phyloP scores from a whole-genome alignment of 2,113 vertebrate species.

The Hystrix cristata region DNA sequence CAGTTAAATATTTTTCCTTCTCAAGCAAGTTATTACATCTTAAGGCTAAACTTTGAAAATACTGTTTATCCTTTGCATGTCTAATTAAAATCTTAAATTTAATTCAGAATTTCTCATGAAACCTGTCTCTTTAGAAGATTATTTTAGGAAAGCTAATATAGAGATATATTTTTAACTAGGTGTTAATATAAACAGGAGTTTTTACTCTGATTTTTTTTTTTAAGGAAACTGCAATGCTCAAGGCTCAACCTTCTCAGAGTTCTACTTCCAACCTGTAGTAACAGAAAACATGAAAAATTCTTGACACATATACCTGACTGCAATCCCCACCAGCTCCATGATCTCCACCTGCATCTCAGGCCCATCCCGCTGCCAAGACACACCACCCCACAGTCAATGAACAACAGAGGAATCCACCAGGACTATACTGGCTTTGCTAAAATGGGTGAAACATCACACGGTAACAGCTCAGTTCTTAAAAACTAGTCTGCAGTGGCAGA shows the following conservation, averaged over 20 bases:
- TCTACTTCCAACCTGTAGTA: constrained; percentile 78
- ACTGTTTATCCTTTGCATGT: constrained; percentile 66
- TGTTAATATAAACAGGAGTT: constrained; percentile 69
- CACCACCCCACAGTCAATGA: not conserved
- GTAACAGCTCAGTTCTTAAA: not conserved
- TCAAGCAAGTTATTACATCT: constrained; percentile 70
- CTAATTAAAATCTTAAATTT: constrained; percentile 78
- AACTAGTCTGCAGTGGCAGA: not conserved
- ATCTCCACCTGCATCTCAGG: constrained; percentile 78
- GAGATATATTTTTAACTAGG: constrained; percentile 45
- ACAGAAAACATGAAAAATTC: constrained; percentile 84
- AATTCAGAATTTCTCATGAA: constrained; percentile 80
- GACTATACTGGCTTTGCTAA: not conserved
- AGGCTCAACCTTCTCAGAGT: constrained; percentile 65
- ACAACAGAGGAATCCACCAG: constrained; percentile 48
- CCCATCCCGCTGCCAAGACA: constrained; percentile 57
- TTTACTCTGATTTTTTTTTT: constrained; percentile 68
- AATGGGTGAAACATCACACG: not conserved
- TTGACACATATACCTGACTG: constrained; percentile 86
- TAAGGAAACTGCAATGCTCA: constrained; percentile 70
- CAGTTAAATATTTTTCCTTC: constrained; percentile 55
- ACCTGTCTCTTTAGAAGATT: not conserved
- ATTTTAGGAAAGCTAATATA: constrained; percentile 58
- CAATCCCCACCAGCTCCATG: constrained; percentile 72
- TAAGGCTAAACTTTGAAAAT: constrained; percentile 73